Evolutionary conservation across 2,113 vertebrate species (phyloP).

Genomic region (Gallinago media): DNA sequence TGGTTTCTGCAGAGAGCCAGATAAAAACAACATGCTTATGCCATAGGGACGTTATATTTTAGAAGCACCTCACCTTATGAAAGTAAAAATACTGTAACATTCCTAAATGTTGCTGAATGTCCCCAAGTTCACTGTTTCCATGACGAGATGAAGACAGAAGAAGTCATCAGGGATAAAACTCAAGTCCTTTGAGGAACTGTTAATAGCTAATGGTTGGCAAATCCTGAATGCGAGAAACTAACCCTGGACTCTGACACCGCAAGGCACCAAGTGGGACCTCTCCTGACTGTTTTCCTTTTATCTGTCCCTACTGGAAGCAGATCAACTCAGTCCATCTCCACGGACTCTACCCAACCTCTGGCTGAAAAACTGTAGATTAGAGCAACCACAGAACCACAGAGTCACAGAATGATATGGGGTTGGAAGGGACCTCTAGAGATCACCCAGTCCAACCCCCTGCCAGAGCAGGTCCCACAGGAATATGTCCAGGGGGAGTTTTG

Average conservation of each 20-base stretch:
- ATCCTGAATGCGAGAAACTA: not conserved
- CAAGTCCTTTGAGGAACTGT: not conserved
- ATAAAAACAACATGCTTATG: not conserved
- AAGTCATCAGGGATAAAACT: not conserved
- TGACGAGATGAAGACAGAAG: not conserved
- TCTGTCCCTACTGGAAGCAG: not conserved
- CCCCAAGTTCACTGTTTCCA: not conserved
- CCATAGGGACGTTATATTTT: not conserved
- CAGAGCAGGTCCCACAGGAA: too few relatives aligned
- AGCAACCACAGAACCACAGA: not conserved
- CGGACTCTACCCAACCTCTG: not conserved
- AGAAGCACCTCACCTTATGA: not conserved
- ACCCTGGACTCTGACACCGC: fast-evolving
- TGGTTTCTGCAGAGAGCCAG: not conserved
- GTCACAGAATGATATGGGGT: too few relatives aligned
- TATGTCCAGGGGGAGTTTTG: too few relatives aligned
- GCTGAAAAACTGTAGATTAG: not conserved
- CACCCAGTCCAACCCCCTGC: too few relatives aligned
- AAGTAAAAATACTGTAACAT: not conserved
- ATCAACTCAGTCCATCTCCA: not conserved
- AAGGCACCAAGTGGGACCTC: too few relatives aligned
- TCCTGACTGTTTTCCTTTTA: too few relatives aligned
- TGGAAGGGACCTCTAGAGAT: too few relatives aligned
- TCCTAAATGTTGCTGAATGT: not conserved
- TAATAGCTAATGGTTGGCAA: not conserved